Evolutionary conservation across 2,113 vertebrate genomes (phyloP).

Genomic region (Pseudorectes ferrugineus): DNA sequence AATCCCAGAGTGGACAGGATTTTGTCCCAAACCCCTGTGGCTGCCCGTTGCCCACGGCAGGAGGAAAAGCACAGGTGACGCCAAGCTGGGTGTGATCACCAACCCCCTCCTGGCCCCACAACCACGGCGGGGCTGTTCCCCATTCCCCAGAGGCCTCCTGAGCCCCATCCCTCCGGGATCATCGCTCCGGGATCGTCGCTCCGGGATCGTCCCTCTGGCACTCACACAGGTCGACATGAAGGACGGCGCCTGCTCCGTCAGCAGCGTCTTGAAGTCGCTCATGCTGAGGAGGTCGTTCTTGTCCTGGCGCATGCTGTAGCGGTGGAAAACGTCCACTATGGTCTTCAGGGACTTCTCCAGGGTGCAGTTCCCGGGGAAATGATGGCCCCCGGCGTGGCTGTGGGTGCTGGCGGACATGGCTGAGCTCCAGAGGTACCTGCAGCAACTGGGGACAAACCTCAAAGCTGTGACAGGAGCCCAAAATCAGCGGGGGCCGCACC

Average conservation of each 20-base stretch:
- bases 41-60: accelerated
- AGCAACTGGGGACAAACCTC: background rate
- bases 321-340: background rate
- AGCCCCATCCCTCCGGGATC: background rate
- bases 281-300: accelerated
- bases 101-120: background rate
- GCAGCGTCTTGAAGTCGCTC: accelerated
- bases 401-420: background rate
- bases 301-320: background rate
- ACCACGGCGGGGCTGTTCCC: background rate
- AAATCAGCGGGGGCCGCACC: background rate
- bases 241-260: background rate
- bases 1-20: background rate
- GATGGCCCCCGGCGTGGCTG: accelerated
- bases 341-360: background rate
- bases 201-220: background rate
- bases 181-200: too few species aligned
- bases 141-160: background rate
- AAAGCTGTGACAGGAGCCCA: accelerated
- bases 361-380: background rate
- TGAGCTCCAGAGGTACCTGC: background rate
- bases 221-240: background rate
- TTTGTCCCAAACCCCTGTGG: background rate
- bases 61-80: accelerated
- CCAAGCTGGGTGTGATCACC: background rate